Evolutionary conservation across 2,113 vertebrate genomes (phyloP).

Genomic region (Bubo bubo): DNA sequence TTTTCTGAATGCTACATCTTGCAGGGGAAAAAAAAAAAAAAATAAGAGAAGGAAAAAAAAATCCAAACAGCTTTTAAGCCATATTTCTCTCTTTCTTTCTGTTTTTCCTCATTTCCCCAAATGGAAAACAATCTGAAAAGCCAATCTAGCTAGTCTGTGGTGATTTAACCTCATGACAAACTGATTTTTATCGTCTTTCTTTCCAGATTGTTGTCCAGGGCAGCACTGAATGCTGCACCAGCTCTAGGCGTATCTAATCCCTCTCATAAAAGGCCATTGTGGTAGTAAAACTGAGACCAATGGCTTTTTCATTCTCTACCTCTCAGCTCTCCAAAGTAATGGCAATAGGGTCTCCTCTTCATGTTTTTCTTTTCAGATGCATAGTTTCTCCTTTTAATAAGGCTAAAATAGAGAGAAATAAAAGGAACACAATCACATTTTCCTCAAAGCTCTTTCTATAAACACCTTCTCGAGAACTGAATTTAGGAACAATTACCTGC

Average conservation of each 20-base stretch:
- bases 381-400: constrained; percentile 71
- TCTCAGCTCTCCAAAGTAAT: constrained; percentile 74
- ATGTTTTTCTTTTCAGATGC: constrained; percentile 76
- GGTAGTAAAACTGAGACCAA: constrained; percentile 78
- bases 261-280: constrained; percentile 80
- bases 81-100: constrained; percentile 58
- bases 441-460: constrained; percentile 42
- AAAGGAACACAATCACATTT: constrained; percentile 69
- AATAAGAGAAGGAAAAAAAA: too few relatives aligned
- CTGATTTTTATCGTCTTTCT: constrained; percentile 75
- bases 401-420: constrained; percentile 44
- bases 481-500: constrained; percentile 42
- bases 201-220: constrained; percentile 61
- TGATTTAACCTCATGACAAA: constrained; percentile 76
- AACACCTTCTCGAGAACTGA: constrained; percentile 12
- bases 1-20: constrained; percentile 79
- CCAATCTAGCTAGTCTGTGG: constrained; percentile 68
- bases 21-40: not conserved
- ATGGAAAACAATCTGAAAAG: constrained; percentile 73
- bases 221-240: constrained; percentile 69
- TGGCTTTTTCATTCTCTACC: constrained; percentile 75
- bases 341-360: constrained; percentile 62
- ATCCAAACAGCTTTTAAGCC: constrained; percentile 25
- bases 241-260: constrained; percentile 77
- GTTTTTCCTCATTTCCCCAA: constrained; percentile 39